Evolutionary conservation across 2,888 invertebrate genomes (phyloP).

Genomic region (Cosmia trapezina): DNA sequence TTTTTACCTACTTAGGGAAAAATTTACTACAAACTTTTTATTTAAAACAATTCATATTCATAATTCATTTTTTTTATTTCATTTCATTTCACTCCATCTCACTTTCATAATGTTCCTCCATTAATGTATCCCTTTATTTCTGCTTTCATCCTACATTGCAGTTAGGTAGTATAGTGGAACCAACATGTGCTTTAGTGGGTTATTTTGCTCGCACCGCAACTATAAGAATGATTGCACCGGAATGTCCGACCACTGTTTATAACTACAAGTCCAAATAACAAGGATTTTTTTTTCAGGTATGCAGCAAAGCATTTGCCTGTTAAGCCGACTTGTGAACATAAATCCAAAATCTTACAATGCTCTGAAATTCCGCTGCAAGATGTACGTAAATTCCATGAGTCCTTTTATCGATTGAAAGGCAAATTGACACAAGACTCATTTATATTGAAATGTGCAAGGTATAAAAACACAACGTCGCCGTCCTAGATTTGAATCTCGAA

Average conservation of each 20-base stretch:
- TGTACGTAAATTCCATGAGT: slow-evolving; percentile 28
- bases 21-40: too few relatives aligned
- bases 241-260: neutral
- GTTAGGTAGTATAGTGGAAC: too few relatives aligned
- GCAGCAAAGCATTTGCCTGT: slow-evolving; percentile 18
- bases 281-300: slow-evolving; percentile 22
- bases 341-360: slow-evolving; percentile 41
- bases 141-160: too few relatives aligned
- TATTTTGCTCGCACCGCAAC: too few relatives aligned
- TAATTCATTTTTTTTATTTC: too few relatives aligned
- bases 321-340: slow-evolving; percentile 36
- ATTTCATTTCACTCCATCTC: too few relatives aligned
- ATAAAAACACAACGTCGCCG: slow-evolving; percentile 13
- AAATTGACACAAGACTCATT: slow-evolving; percentile 40
- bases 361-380: slow-evolving; percentile 33
- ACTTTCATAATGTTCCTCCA: too few relatives aligned
- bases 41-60: too few relatives aligned
- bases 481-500: slow-evolving; percentile 7
- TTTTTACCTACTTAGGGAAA: too few relatives aligned
- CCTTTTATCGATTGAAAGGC: slow-evolving; percentile 35
- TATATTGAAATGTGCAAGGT: slow-evolving; percentile 33
- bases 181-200: too few relatives aligned
- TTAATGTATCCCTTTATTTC: too few relatives aligned
- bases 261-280: slow-evolving; percentile 7
- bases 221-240: too few relatives aligned